Evolutionary conservation across 2,888 invertebrate genomes (phyloP).

Genomic region (Lypha dubia): DNA sequence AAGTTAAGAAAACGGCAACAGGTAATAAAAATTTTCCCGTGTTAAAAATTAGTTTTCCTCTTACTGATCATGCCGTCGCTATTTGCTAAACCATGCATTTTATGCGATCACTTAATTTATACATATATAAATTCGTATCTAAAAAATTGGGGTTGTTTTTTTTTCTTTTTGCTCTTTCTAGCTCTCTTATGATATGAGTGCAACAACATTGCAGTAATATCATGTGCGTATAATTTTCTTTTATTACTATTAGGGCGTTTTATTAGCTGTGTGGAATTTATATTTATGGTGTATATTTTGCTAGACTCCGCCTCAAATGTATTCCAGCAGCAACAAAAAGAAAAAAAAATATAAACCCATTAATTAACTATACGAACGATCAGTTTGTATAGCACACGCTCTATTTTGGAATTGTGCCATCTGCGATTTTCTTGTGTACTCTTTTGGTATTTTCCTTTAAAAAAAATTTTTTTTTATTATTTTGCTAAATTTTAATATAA

Average conservation of each 20-base stretch:
- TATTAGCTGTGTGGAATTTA: conserved; percentile 53
- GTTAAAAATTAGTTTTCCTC: neutral
- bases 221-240: conserved; percentile 17
- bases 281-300: conserved; percentile 43
- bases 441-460: neutral
- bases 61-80: conserved; percentile 46
- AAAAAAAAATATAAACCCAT: neutral
- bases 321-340: neutral
- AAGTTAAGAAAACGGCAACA: too few relatives aligned
- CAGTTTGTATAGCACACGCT: conserved; percentile 31
- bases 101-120: neutral
- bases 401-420: conserved; percentile 56
- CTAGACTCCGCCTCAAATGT: conserved; percentile 69
- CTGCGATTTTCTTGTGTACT: conserved; percentile 3
- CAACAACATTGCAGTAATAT: neutral
- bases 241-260: conserved; percentile 59
- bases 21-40: too few relatives aligned
- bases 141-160: conserved; percentile 44
- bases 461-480: conserved; percentile 27
- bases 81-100: neutral
- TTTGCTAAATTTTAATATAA: conserved; percentile 28
- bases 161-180: neutral
- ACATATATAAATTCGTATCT: too few relatives aligned
- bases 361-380: conserved; percentile 1
- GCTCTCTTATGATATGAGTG: neutral